These are phyloP conservation scores for Formicarius rufipectus DNA, from an alignment of 2,113 vertebrate genomes.

Conservation along the genomic window DNA sequence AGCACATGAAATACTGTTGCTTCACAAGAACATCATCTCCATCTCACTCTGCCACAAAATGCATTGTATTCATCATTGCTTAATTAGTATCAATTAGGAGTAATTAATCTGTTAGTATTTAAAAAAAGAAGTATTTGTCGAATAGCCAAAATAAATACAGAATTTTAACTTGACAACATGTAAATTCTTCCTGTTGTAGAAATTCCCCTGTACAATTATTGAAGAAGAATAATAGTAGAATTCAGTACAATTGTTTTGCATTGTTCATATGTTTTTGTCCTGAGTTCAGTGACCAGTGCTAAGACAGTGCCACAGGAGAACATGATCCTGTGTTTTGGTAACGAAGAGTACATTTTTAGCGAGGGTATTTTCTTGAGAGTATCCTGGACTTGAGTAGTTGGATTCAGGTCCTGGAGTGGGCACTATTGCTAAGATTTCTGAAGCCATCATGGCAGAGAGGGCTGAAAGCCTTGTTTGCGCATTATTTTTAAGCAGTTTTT, in stretches of 20 bases:
- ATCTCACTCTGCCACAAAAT: background rate
- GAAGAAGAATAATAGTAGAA: background rate
- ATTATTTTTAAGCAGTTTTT: background rate
- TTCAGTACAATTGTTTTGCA: fast-evolving
- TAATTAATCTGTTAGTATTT: background rate
- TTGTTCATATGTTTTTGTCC: background rate
- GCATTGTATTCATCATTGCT: background rate
- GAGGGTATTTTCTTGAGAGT: background rate
- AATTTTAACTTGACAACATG: background rate
- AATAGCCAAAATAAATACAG: background rate
- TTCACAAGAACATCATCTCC: background rate
- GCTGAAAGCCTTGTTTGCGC: background rate
- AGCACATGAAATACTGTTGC: background rate
- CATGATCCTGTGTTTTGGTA: background rate
- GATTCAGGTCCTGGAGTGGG: background rate
- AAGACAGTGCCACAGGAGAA: background rate
- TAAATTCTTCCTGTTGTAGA: background rate
- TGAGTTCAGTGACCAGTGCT: fast-evolving
- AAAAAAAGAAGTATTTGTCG: background rate
- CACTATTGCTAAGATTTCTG: background rate
- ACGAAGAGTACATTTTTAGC: background rate
- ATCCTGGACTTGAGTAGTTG: background rate
- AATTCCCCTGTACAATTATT: background rate
- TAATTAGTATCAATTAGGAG: background rate
- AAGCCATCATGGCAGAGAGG: background rate